phyloP scores from a whole-genome alignment of 2,888 invertebrate genomes.

The Orthosia gothica region DNA sequence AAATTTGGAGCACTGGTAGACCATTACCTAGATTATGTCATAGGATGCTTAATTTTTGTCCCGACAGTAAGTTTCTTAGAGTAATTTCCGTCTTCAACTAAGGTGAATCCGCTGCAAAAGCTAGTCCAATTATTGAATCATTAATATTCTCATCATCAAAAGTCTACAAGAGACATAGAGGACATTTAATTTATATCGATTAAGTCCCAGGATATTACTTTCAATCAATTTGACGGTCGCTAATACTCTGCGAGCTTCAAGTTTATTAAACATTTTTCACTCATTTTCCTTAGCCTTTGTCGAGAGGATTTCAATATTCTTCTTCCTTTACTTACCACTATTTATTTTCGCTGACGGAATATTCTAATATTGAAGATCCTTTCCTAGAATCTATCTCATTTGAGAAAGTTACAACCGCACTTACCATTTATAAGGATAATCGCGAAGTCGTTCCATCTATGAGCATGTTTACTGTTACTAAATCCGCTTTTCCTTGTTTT shows the following conservation, averaged over 20 bases:
- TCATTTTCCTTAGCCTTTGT: neutral
- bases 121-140: neutral
- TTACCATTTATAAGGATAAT: conserved; percentile 56
- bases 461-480: conserved; percentile 55
- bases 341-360: conserved; percentile 20
- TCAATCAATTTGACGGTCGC: conserved; percentile 28
- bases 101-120: no score
- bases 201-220: conserved; percentile 9
- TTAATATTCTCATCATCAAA: neutral
- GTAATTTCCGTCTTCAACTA: no score
- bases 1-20: no score
- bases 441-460: conserved; percentile 49
- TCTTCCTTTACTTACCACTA: conserved; percentile 9
- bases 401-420: conserved; percentile 37
- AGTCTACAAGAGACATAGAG: conserved; percentile 11
- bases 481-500: conserved; percentile 55
- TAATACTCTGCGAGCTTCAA: conserved; percentile 19
- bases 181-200: conserved; percentile 20
- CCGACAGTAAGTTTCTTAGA: no score
- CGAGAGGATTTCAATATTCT: conserved; percentile 11
- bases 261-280: conserved; percentile 14
- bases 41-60: no score
- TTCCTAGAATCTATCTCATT: conserved; percentile 24
- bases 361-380: conserved; percentile 33
- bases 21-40: no score